Conservation (phyloP, 2,113 vertebrate genomes). For the Typhlomys cinereus region DNA sequence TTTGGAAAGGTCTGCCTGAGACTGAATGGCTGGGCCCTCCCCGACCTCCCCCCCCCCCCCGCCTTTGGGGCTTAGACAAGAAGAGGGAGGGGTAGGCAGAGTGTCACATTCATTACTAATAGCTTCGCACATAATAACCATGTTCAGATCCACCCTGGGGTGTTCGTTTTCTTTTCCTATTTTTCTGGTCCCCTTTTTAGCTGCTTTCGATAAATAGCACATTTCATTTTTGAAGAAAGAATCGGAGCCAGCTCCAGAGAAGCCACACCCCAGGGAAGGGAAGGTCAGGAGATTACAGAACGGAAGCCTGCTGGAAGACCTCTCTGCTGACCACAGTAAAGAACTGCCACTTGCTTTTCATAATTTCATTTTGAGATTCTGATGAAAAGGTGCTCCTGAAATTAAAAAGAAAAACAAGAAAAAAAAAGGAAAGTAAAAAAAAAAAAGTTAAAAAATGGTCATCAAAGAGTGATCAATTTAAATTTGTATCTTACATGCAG, state of each 20-base stretch:
- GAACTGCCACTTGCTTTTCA: conserved; percentile 57
- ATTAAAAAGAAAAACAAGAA: neutral
- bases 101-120: conserved; percentile 73
- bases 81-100: conserved; percentile 69
- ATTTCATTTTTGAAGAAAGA: conserved; percentile 74
- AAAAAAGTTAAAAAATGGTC: conserved; percentile 45
- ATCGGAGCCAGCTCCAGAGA: conserved; percentile 51
- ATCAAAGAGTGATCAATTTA: conserved; percentile 72
- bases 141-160: conserved; percentile 76
- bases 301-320: conserved; percentile 69
- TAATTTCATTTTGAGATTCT: conserved; percentile 61
- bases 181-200: conserved; percentile 69
- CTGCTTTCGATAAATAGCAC: conserved; percentile 75
- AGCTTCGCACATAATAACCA: conserved; percentile 76
- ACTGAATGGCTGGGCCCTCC: conserved; percentile 64
- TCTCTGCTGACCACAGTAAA: conserved; percentile 62
- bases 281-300: conserved; percentile 78
- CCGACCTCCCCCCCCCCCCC: conserved; percentile 4
- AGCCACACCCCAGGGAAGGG: conserved; percentile 40
- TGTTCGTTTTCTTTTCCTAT: conserved; percentile 77
- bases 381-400: conserved; percentile 56
- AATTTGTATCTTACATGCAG: conserved; percentile 64
- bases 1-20: conserved; percentile 71
- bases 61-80: conserved; percentile 64
- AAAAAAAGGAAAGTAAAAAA: conserved; percentile 39